These are phyloP conservation scores for Himalopsyche kuldschensis DNA, from an alignment of 2,888 invertebrate genomes.

Conservation along the genomic window DNA sequence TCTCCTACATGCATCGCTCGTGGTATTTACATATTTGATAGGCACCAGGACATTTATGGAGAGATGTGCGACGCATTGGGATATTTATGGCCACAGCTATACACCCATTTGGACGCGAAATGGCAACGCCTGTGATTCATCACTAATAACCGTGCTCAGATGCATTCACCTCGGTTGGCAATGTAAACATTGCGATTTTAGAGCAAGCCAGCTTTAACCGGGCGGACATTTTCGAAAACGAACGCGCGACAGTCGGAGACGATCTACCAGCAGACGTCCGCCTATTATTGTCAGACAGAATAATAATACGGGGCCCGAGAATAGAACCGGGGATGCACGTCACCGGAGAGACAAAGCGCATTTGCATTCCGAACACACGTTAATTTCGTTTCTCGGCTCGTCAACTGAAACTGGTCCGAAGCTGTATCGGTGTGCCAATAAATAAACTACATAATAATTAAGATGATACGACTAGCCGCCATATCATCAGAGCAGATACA, in stretches of 20 bases:
- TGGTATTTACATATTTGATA: no score
- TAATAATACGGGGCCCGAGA: neutral
- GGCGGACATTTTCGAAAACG: neutral
- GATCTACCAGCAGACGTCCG: neutral
- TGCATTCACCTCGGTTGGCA: neutral
- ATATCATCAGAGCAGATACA: no score
- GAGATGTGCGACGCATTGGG: no score
- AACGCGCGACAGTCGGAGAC: neutral
- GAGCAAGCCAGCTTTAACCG: neutral
- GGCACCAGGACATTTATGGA: no score
- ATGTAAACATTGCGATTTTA: neutral
- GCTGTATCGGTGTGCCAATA: neutral
- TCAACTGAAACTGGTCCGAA: neutral
- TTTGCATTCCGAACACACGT: neutral
- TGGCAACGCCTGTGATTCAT: neutral
- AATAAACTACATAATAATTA: no score
- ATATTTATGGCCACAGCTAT: no score
- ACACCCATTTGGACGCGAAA: no score
- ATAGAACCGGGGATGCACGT: neutral
- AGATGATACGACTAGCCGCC: no score
- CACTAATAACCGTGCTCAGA: neutral
- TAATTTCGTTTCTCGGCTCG: neutral
- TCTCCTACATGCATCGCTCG: no score
- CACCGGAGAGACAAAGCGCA: neutral
- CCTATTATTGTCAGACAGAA: neutral